Percentiles rank a stretch among this genome's conserved stretches.
Evolutionary conservation across 1,140 invertebrate genomes (phyloP).

Genomic region (Lucilia cuprina): DNA sequence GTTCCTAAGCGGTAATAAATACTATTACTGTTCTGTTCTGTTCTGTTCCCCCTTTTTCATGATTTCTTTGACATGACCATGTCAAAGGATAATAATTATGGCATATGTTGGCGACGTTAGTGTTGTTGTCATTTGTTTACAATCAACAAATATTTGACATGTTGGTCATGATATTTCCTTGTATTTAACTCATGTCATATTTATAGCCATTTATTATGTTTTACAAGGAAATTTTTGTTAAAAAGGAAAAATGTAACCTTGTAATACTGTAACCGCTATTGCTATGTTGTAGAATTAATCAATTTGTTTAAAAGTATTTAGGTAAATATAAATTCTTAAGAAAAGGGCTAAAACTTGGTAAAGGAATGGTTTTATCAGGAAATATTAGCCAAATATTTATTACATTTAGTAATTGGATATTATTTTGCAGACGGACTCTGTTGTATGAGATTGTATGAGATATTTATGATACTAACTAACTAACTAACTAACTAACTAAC

Average conservation of each 20-base stretch:
- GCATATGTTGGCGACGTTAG: background rate
- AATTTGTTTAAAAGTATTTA: background rate
- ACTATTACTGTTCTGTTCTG: background rate
- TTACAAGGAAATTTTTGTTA: background rate
- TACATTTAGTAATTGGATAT: no score
- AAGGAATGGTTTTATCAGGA: no score
- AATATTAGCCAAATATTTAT: no score
- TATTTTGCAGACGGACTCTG: no score
- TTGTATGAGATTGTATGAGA: no score
- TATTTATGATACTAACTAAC: no score
- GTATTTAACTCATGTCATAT: background rate
- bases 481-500: no score
- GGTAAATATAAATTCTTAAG: no score
- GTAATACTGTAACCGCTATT: background rate
- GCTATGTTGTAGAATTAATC: background rate
- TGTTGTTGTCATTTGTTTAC: background rate
- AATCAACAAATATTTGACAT: background rate
- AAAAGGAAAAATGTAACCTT: background rate
- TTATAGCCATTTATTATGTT: background rate
- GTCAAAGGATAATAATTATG: slow-evolving; percentile 19
- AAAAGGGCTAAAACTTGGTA: no score
- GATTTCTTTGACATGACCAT: background rate
- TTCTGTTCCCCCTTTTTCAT: background rate
- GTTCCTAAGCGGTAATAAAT: background rate
- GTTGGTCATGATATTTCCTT: background rate